Conservation (phyloP, 2,113 vertebrate species). For the Ailurus styani region DNA sequence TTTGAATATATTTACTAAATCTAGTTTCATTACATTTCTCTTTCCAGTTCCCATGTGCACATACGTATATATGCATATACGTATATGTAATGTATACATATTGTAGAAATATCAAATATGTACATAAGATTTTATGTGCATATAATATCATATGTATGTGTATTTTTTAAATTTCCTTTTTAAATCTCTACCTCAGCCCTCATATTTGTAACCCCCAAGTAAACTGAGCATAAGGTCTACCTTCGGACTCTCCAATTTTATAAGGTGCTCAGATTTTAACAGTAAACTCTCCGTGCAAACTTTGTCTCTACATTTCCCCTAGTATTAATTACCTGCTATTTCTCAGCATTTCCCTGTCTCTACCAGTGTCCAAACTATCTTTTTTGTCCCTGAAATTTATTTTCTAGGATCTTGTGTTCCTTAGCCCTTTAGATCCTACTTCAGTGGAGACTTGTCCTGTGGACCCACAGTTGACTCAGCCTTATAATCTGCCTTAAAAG, state of each 20-base stretch:
- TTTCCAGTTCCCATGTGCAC: background rate
- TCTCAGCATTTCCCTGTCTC: background rate
- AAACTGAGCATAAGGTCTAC: background rate
- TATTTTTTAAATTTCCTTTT: background rate
- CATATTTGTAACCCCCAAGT: background rate
- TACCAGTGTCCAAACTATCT: background rate
- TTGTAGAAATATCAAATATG: background rate
- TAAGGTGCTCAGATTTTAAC: background rate
- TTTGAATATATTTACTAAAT: background rate
- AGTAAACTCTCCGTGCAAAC: background rate
- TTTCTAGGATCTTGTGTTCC: background rate
- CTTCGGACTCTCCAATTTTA: background rate
- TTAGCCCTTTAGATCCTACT: background rate
- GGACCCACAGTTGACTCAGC: background rate
- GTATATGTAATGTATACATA: background rate
- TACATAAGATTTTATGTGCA: background rate
- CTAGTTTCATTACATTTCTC: background rate
- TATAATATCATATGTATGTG: background rate
- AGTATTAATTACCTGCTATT: background rate
- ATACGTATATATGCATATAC: background rate
- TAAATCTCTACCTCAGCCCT: background rate
- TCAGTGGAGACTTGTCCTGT: background rate
- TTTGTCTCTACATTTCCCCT: background rate
- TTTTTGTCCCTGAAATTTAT: background rate
- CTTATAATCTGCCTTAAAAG: background rate